Conservation (phyloP, 92 coral and sea anemone species). For the Heteractis magnifica region DNA sequence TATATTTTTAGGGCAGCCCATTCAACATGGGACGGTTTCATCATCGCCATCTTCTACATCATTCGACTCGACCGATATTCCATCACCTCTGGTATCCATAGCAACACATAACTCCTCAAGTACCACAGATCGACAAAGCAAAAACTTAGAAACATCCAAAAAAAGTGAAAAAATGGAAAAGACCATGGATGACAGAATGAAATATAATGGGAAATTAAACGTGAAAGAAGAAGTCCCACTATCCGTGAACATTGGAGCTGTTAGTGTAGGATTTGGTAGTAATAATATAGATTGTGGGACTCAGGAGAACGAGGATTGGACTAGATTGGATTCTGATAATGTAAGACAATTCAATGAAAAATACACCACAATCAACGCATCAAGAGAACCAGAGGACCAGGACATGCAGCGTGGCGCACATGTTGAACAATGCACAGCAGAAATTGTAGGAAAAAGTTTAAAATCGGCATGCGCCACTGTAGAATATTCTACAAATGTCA, state of each 20-base stretch:
- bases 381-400: background rate
- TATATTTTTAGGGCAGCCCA: too few relatives aligned
- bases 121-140: too few relatives aligned
- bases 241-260: background rate
- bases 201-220: background rate
- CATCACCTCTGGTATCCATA: too few relatives aligned
- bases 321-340: background rate
- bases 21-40: too few relatives aligned
- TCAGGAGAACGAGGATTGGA: background rate
- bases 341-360: conserved; percentile 14
- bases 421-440: background rate
- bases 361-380: background rate
- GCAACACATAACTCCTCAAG: background rate
- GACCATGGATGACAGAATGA: background rate
- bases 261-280: background rate
- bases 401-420: background rate
- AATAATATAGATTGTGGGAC: background rate
- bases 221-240: background rate
- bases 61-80: too few relatives aligned
- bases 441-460: background rate
- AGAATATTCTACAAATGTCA: background rate
- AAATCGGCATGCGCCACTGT: background rate
- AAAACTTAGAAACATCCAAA: background rate
- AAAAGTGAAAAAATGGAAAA: background rate
- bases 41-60: too few relatives aligned